Evolutionary conservation across 2,888 invertebrate species (phyloP).

Genomic region (Poecilus cupreus): DNA sequence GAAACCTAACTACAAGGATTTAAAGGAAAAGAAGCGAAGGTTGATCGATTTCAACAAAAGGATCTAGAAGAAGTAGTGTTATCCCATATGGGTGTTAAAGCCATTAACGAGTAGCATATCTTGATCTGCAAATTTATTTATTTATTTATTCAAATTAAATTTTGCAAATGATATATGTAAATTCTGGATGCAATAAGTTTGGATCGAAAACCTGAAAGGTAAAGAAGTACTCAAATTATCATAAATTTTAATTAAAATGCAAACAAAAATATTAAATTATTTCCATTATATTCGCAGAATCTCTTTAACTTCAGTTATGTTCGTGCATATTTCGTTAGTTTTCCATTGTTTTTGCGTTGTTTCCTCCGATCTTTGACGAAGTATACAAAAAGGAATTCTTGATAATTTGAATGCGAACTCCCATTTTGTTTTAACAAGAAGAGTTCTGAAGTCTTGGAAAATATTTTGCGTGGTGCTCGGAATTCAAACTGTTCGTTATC

Average conservation of each 20-base stretch:
- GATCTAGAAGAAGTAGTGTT: too few relatives aligned
- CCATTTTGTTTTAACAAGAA: slow-evolving; percentile 20
- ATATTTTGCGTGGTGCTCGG: slow-evolving; percentile 9
- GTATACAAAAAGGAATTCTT: background rate
- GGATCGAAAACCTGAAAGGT: too few relatives aligned
- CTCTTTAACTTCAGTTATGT: background rate
- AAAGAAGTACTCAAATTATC: too few relatives aligned
- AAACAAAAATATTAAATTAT: background rate
- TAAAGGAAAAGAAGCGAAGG: too few relatives aligned
- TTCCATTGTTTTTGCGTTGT: background rate
- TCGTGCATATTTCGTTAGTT: background rate
- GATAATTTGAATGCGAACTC: background rate
- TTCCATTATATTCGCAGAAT: background rate
- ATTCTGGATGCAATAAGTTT: too few relatives aligned
- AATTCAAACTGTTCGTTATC: slow-evolving; percentile 5
- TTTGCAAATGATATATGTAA: too few relatives aligned
- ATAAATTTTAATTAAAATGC: slow-evolving; percentile 11
- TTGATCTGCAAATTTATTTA: too few relatives aligned
- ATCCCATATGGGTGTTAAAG: too few relatives aligned
- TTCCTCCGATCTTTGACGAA: background rate
- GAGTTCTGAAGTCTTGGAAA: slow-evolving; percentile 5
- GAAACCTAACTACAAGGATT: too few relatives aligned
- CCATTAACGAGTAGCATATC: too few relatives aligned
- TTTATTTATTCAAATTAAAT: too few relatives aligned
- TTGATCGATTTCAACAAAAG: too few relatives aligned